Evolutionary conservation across 1,140 invertebrate species (phyloP).

Genomic region (Halesus radiatus): DNA sequence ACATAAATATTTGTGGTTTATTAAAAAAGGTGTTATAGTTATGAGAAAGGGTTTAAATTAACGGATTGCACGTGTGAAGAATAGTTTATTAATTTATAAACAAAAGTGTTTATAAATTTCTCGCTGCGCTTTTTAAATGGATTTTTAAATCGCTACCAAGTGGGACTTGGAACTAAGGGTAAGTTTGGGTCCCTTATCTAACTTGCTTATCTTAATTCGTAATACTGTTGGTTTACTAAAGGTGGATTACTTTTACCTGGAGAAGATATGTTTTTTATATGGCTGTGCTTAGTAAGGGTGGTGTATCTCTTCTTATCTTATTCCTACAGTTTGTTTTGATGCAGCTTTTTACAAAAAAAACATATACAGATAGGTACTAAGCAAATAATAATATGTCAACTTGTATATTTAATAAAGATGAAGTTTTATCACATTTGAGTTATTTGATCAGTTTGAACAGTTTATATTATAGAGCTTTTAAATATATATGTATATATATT

Average conservation of each 20-base stretch:
- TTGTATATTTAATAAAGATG: too few relatives aligned
- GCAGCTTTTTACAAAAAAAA: not conserved
- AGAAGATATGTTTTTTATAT: not conserved
- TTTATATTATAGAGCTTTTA: too few relatives aligned
- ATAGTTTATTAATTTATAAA: too few relatives aligned
- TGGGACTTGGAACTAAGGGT: not conserved
- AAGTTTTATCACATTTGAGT: too few relatives aligned
- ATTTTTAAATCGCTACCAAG: not conserved
- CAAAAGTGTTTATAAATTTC: too few relatives aligned
- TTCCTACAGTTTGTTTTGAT: constrained; percentile 6
- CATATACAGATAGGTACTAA: too few relatives aligned
- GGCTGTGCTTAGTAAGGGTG: not conserved
- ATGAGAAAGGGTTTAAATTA: not conserved
- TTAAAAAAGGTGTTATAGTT: constrained; percentile 13
- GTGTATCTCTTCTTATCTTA: not conserved
- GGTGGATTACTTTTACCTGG: constrained; percentile 1
- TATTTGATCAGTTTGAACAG: too few relatives aligned
- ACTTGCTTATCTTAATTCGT: constrained; percentile 9
- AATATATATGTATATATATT: too few relatives aligned
- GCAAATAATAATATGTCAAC: too few relatives aligned
- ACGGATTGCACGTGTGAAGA: constrained; percentile 5
- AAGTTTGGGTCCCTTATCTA: constrained; percentile 7
- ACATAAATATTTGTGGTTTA: constrained; percentile 32
- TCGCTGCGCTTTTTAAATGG: not conserved
- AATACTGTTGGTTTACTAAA: not conserved